Evolutionary conservation across 1,140 invertebrate genomes (phyloP).

Genomic region (Dendrolimus kikuchii): DNA sequence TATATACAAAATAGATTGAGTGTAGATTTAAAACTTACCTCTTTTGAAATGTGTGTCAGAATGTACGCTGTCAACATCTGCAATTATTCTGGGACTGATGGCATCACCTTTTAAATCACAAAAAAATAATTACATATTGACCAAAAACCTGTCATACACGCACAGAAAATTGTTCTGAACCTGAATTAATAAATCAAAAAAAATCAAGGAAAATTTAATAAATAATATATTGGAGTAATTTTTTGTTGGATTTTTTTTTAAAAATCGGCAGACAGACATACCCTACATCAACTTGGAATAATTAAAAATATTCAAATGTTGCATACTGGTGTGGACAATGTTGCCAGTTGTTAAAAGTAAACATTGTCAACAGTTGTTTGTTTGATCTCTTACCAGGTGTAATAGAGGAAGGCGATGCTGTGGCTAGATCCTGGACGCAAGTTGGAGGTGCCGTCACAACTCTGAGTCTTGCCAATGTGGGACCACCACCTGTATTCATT

Average conservation of each 20-base stretch:
- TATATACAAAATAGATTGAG: background rate
- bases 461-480: slow-evolving; percentile 75
- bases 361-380: background rate
- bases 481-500: slow-evolving; percentile 31
- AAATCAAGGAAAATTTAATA: too few species aligned
- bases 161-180: too few species aligned
- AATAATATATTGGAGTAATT: too few species aligned
- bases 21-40: slow-evolving; percentile 24
- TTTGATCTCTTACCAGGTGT: slow-evolving; percentile 26
- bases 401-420: slow-evolving; percentile 27
- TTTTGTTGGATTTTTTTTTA: too few species aligned
- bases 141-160: too few species aligned
- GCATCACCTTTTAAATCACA: slow-evolving; percentile 58
- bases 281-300: too few species aligned
- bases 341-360: too few species aligned
- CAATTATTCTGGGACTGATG: slow-evolving; percentile 73
- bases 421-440: slow-evolving; percentile 70
- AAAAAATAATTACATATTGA: background rate
- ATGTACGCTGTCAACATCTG: slow-evolving; percentile 75
- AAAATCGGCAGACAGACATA: too few species aligned
- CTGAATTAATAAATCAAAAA: too few species aligned
- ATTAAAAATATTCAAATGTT: too few species aligned
- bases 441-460: slow-evolving; percentile 75
- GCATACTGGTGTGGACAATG: too few species aligned
- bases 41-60: slow-evolving; percentile 67